Base-by-base conservation (phyloP, 2,888 invertebrate genomes). In the Tanytarsus gracilentus region DNA sequence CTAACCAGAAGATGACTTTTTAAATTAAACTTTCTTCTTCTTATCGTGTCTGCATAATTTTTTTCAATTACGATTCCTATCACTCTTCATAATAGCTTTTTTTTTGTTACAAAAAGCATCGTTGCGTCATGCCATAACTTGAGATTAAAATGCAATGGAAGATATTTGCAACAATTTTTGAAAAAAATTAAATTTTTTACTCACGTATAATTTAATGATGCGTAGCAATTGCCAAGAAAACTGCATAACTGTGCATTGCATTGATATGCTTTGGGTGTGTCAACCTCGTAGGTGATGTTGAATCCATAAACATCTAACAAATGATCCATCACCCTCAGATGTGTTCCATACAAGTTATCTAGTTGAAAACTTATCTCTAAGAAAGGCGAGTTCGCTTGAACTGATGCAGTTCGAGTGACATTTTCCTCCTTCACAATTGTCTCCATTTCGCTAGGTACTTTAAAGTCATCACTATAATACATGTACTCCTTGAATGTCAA, bases 251-350 rank as follows among this genome's bases (percentile, higher is more conserved):
- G 79, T 61, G 88, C 84, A 63, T 86, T 87, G 72, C 93, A 93
- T 21, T 85, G 80, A 50, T 79, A 75, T 1, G 72, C 66, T 65
- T 80, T 78, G 21, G 79, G 76, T 5, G 71, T 68, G 58, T 78
- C 78, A 65, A 92, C 84, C 69, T 92, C 89, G 71, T 93, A 94
- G 25, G 93, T 94, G 67, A 93, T 83, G 75, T 95, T 94, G 76
- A 95, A 93, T 11, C 94, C 94, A 69, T 86, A 92, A 39, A 92
- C 89, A 63, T 91, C 85, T 63, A 93, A 77, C 27, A 93, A 78
- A 61, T 85, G 83, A 68, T 87, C 82, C 64, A 90, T 75, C 0
- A 90, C 91, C 4, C 94, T 77, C 61, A 93, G 76, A 74, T 94
- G 91, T 27, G 88, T 86, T 7, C 88, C 88, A 69, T 89, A 88